These are phyloP conservation scores for Castor canadensis DNA, from an alignment of 2,113 vertebrate species.

Conservation along the genomic window DNA sequence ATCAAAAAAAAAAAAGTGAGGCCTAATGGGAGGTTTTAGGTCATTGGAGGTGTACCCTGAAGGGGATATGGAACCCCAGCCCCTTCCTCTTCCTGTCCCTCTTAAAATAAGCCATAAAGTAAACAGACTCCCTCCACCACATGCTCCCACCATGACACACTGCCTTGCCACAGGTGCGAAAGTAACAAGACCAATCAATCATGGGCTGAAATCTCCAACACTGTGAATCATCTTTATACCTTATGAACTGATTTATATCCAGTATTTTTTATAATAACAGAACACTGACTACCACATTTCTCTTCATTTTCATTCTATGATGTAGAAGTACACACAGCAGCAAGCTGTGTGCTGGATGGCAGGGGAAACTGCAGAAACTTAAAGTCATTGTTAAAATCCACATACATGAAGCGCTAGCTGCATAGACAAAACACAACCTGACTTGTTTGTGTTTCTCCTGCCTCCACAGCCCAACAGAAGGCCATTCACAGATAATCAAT, in stretches of 20 bases:
- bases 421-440: not conserved
- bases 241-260: not conserved
- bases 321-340: not conserved
- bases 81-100: not conserved
- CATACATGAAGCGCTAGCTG: not conserved
- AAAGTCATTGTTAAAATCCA: not conserved
- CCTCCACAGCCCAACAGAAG: not conserved
- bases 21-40: not conserved
- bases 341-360: not conserved
- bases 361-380: not conserved
- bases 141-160: not conserved
- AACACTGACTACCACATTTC: not conserved
- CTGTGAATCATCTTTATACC: not conserved
- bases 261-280: not conserved
- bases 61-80: not conserved
- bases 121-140: not conserved
- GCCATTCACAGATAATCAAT: not conserved
- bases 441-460: not conserved
- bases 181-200: too few species aligned
- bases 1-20: too few species aligned
- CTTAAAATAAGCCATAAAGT: not conserved
- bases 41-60: not conserved
- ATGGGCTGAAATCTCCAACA: not conserved
- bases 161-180: not conserved
- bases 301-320: not conserved